These are phyloP conservation scores for Adelges cooleyi DNA, from an alignment of 1,140 invertebrate species.

Conservation along the genomic window DNA sequence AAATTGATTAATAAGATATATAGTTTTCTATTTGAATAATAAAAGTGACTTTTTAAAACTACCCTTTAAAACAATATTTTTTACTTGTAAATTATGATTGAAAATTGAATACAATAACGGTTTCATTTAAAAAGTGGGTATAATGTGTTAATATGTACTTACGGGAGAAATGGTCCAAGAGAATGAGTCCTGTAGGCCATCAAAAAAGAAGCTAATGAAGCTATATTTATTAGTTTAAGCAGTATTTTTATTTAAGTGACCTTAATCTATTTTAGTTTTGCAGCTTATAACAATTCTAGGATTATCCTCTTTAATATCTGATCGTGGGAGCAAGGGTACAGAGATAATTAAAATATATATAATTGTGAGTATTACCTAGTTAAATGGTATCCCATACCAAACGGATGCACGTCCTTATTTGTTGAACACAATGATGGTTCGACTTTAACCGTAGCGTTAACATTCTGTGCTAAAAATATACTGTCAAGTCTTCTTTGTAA, in stretches of 20 bases:
- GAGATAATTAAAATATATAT: not conserved
- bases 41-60: no score
- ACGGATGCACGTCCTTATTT: not conserved
- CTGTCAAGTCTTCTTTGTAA: slow-evolving; percentile 6
- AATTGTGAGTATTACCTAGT: no score
- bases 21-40: no score
- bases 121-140: no score
- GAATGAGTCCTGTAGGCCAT: no score
- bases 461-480: not conserved
- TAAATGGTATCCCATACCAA: slow-evolving; percentile 1
- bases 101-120: not conserved
- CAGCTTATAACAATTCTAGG: no score
- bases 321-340: not conserved
- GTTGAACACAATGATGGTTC: slow-evolving; percentile 4
- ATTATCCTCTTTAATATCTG: not conserved
- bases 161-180: no score
- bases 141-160: no score
- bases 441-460: slow-evolving; percentile 3
- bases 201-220: not conserved
- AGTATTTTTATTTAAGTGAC: not conserved
- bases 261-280: not conserved
- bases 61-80: no score
- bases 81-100: not conserved
- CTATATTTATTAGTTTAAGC: not conserved
- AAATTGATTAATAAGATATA: no score